Base-by-base conservation (phyloP, 2,113 vertebrate species). In the Rynchops niger region DNA sequence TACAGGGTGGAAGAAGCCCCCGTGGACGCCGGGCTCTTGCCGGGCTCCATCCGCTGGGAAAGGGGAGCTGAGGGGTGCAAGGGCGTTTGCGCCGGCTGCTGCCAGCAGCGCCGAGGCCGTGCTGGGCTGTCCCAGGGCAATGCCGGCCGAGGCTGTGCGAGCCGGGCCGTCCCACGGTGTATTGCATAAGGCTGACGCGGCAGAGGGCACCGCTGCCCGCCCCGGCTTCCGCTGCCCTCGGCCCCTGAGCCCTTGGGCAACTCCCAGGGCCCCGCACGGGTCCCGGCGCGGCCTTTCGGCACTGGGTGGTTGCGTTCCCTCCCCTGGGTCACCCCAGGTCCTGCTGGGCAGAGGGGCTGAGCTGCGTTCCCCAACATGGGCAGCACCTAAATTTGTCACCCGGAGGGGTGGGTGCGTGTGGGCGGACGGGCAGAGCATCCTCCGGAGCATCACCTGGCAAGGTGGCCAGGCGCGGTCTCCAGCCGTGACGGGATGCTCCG, bases 401-500 rank as follows among this genome's bases (percentile, higher is more conserved):
- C n/a, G 1, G 61, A 62, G 42, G 26, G 8, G 32, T 1, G 59
- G 23, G 22, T 1, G 6, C 5, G 4, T 38, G 67, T 12, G 65
- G 83, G 34, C 38, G 2, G 15, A 38, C 1, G 5, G 49, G 16
- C 2, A 5, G n/a, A 58, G 50, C 73, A 43, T n/a, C n/a, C 42
- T 30, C 7, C 0, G 4, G 63, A 53, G 42, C 45, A 5, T 3
- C 5, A 0, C 56, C 2, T 19, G 11, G 22, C 2, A 0, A 45
- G 2, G 3, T 1, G 8, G 34, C 38, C 0, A 0, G 14, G 34
- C 2, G 4, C 4, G 2, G 30, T 27, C 27, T 36, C 40, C 11
- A 32, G 62, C 38, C 2, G 0, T 5, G 30, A 38, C 1, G 5
- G 26, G 52, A 15, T n/a, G 45, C 50, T 23, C 59, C 0, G 1